Evolutionary conservation across 2,113 vertebrate species (phyloP).

Genomic region (Seriola dumerili): DNA sequence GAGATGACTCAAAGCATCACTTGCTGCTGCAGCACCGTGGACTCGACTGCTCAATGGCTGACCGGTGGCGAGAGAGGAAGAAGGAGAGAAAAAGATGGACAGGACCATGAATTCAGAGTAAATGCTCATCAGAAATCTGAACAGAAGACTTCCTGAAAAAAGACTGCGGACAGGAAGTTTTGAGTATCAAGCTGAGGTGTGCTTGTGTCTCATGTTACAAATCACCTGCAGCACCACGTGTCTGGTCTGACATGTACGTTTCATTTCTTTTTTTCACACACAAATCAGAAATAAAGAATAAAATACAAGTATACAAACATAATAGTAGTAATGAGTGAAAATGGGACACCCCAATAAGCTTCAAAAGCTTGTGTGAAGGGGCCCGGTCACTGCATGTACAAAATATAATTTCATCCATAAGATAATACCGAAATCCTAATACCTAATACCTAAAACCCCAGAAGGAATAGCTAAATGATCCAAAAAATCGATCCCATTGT

Average conservation of each 20-base stretch:
- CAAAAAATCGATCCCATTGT: too few species aligned
- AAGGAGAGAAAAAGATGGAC: neutral
- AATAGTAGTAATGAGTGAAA: too few species aligned
- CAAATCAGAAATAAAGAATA: too few species aligned
- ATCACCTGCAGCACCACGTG: constrained; percentile 39
- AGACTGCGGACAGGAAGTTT: constrained; percentile 5
- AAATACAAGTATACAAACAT: too few species aligned
- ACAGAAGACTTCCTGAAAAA: neutral
- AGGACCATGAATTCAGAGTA: constrained; percentile 1
- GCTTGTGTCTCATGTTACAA: constrained; percentile 2
- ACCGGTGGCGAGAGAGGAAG: constrained; percentile 2
- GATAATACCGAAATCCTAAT: too few species aligned
- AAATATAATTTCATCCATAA: too few species aligned
- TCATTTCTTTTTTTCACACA: too few species aligned
- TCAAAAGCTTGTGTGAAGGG: too few species aligned
- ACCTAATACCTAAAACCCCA: too few species aligned
- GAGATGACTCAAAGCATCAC: constrained; percentile 69
- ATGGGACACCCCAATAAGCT: too few species aligned
- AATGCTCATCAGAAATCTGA: constrained; percentile 10
- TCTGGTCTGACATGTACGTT: neutral
- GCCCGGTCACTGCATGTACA: too few species aligned
- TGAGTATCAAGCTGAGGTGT: neutral
- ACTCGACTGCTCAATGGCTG: constrained; percentile 29
- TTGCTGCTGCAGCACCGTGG: constrained; percentile 22
- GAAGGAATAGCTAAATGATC: too few species aligned